phyloP scores from a whole-genome alignment of 2,888 invertebrate genomes.

The Rhaphigaster nebulosa region DNA sequence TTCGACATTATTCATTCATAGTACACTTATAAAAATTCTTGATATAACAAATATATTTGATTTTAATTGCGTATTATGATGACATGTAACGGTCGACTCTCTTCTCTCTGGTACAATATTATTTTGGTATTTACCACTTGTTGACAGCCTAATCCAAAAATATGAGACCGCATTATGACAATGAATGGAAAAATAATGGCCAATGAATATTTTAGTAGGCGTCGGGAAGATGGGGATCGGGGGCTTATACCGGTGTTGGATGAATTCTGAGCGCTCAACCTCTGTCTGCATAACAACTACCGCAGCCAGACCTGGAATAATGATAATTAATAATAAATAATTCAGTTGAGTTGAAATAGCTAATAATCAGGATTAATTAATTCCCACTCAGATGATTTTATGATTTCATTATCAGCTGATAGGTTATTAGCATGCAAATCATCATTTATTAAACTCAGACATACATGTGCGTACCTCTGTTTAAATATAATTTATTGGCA shows the following conservation, averaged over 20 bases:
- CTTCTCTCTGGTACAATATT: background rate
- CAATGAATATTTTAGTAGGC: slow-evolving; percentile 49
- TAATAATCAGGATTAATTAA: background rate
- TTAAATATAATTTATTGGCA: background rate
- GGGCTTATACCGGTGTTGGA: slow-evolving; percentile 18
- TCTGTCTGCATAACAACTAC: slow-evolving; percentile 26
- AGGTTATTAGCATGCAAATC: background rate
- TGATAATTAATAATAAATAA: background rate
- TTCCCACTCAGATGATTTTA: background rate
- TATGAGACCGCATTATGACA: slow-evolving; percentile 41
- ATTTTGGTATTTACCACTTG: slow-evolving; percentile 21
- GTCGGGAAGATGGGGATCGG: background rate
- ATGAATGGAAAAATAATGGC: slow-evolving; percentile 39
- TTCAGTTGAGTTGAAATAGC: background rate
- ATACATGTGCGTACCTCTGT: background rate
- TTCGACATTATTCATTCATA: too few species aligned
- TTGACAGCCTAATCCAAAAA: slow-evolving; percentile 44
- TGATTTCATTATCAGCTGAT: background rate
- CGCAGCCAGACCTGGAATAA: background rate
- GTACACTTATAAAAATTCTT: too few species aligned
- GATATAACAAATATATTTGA: background rate
- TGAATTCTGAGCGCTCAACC: background rate
- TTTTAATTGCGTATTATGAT: background rate
- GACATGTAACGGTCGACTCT: background rate
- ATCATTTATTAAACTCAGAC: background rate